Base-by-base conservation (phyloP, 2,888 invertebrate species). In the Stenolophus ochropezus region DNA sequence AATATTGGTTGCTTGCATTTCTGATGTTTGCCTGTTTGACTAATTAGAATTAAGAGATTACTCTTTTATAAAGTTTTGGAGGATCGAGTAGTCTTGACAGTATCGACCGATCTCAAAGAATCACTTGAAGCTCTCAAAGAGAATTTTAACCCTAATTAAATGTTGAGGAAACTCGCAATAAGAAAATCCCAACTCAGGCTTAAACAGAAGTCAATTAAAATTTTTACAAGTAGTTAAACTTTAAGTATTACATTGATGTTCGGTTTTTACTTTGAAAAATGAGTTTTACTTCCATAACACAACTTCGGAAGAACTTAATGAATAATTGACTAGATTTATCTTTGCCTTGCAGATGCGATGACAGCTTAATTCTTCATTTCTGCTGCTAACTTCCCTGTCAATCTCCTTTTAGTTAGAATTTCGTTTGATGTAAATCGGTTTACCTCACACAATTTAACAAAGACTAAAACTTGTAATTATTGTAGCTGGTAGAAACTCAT, bases 61-160 rank as follows among this genome's bases (percentile, higher is more conserved):
- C 49, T 21, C 21, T 73, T 73, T 73, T 49, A 73, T 73, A 73
- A 73, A 73, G 73, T 73, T 73, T 73, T 73, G 23, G 23, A 49
- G 73, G 11, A 73, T 73, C 23, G 47, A 73, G 23, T 49, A 73
- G 47, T 49, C 73, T 73, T 73, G 73, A 56, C 14, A 53, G 56
- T 75, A 75, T 76, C 76, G 56, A 56, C 18, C 18, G 56, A 53
- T 75, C 51, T 75, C 74, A 53, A 75, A 53, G 51, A 58, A 58
- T 56, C 76, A 58, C 56, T 76, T 56, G 74, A 74, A 74, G 27
- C 74, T 53, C 25, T 56, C 76, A 76, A 56, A 76, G 73, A 73
- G 49, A 73, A 73, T 73, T 73, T 73, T 73, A 73, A 75, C 53
- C 51, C 75, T 75, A 75, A 75, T 75, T 75, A 75, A 75, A 53